A percentile compares a stretch with the other conserved stretches of the same genome.
Conservation (phyloP, 2,113 vertebrate genomes). For the Sisor rabdophorus region DNA sequence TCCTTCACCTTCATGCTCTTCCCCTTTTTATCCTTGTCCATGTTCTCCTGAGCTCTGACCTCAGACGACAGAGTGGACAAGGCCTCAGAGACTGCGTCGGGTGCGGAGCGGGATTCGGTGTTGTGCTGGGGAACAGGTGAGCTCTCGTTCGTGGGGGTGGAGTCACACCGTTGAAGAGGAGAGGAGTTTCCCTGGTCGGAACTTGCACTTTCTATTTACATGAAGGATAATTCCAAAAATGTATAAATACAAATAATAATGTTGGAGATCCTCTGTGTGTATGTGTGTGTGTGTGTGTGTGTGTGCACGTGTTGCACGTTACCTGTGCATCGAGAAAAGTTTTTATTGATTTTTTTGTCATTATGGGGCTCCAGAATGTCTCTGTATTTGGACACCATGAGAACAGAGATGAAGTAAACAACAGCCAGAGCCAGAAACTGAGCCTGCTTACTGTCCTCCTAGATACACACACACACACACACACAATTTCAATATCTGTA, state of each 20-base stretch:
- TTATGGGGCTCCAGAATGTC: conserved; percentile 96
- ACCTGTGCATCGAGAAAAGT: conserved; percentile 71
- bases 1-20: conserved; percentile 86
- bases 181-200: conserved; percentile 64
- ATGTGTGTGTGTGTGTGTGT: conserved; percentile 5
- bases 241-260: neutral
- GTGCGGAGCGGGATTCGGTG: conserved; percentile 57
- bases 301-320: conserved; percentile 35
- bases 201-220: conserved; percentile 53
- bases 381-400: conserved; percentile 99
- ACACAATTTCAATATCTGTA: too few species aligned
- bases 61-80: conserved; percentile 85
- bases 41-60: conserved; percentile 69
- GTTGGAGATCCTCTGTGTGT: neutral
- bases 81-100: conserved; percentile 89
- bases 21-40: conserved; percentile 67
- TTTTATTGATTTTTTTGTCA: conserved; percentile 70
- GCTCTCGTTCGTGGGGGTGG: conserved; percentile 78
- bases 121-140: conserved; percentile 56
- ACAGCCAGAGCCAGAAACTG: conserved; percentile 96
- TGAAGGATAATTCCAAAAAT: neutral
- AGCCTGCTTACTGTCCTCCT: conserved; percentile 99
- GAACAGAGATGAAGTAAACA: conserved; percentile 97
- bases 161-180: conserved; percentile 73
- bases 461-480: conserved; percentile 53